phyloP scores from a whole-genome alignment of 2,888 invertebrate genomes.

The Drosophila helvetica region DNA sequence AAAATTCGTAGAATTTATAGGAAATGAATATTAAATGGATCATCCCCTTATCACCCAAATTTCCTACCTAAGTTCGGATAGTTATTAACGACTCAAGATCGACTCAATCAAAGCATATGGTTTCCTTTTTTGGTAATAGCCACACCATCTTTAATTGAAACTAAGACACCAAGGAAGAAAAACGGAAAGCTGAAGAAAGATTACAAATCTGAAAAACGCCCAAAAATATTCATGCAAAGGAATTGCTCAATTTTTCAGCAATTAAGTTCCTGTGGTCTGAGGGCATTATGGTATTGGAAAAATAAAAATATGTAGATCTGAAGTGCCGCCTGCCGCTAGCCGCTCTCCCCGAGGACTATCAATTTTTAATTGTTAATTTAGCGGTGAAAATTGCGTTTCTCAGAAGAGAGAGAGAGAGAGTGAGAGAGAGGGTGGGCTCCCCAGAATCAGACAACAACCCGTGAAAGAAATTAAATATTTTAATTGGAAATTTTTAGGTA shows the following conservation, averaged over 20 bases:
- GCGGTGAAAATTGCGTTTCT: conserved; percentile 75
- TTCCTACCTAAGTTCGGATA: too few species aligned
- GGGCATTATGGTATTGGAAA: conserved; percentile 41
- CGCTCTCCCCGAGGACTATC: conserved; percentile 67
- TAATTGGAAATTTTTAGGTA: conserved; percentile 77
- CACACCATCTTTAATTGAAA: too few species aligned
- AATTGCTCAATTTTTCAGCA: conserved; percentile 65
- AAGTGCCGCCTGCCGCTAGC: conserved; percentile 21
- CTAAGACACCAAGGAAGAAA: too few species aligned
- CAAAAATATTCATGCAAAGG: conserved; percentile 58
- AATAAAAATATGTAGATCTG: conserved; percentile 40
- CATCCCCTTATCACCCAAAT: too few species aligned
- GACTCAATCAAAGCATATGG: too few species aligned
- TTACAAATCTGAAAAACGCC: not conserved
- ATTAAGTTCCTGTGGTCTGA: conserved; percentile 57
- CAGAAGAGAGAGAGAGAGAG: conserved; percentile 15
- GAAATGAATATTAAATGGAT: too few species aligned
- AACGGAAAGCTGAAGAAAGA: not conserved
- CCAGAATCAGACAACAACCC: conserved; percentile 69
- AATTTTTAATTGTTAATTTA: conserved; percentile 80
- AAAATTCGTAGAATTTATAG: too few species aligned
- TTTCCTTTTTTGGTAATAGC: too few species aligned
- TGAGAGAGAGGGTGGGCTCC: not conserved
- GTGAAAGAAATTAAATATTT: conserved; percentile 79
- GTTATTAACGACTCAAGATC: too few species aligned